These are phyloP conservation scores for Sminthopsis crassicaudata DNA, from an alignment of 2,113 vertebrate genomes.

Conservation along the genomic window DNA sequence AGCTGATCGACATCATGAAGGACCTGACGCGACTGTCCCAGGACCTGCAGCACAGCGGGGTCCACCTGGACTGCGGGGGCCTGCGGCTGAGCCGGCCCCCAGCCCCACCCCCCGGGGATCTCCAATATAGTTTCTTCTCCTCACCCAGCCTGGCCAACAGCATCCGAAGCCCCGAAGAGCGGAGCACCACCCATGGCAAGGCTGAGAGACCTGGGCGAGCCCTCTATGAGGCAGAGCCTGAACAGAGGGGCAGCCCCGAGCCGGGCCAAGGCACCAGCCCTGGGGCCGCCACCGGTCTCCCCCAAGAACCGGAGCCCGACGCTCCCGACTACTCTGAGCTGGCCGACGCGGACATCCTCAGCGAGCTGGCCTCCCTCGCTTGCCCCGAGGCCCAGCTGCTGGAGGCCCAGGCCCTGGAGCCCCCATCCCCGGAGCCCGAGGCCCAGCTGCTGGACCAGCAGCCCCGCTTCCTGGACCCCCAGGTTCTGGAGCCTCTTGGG, in stretches of 20 bases:
- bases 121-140: constrained; percentile 92
- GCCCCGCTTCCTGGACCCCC: constrained; percentile 84
- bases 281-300: constrained; percentile 76
- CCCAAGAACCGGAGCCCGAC: constrained; percentile 81
- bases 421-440: constrained; percentile 81
- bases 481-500: constrained; percentile 84
- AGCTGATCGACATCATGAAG: constrained; percentile 89
- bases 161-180: constrained; percentile 91
- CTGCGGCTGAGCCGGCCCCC: constrained; percentile 84
- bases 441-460: constrained; percentile 81
- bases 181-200: constrained; percentile 81
- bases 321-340: constrained; percentile 85
- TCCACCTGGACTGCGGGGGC: constrained; percentile 89
- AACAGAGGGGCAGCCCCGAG: constrained; percentile 78
- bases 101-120: constrained; percentile 80
- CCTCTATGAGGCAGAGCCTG: constrained; percentile 67
- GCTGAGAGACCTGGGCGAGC: constrained; percentile 77
- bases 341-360: constrained; percentile 86
- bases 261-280: constrained; percentile 85
- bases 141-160: constrained; percentile 93
- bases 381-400: constrained; percentile 86
- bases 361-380: constrained; percentile 86
- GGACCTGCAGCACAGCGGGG: constrained; percentile 91
- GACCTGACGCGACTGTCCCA: constrained; percentile 95
- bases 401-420: constrained; percentile 83